Conservation (phyloP, 2,888 invertebrate species). For the Parnassius smintheus region DNA sequence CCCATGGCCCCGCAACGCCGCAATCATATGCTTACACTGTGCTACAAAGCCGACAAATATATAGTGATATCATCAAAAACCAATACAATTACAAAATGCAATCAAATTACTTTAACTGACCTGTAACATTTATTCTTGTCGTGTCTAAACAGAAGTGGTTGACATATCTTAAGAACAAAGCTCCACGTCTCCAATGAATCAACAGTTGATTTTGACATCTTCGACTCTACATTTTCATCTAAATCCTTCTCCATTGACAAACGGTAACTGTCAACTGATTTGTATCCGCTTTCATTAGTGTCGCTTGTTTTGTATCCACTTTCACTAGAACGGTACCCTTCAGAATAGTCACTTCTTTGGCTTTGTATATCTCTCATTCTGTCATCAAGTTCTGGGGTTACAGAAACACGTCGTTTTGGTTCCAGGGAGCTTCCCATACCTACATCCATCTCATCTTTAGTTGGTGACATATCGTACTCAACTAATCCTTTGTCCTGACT, state of each 20-base stretch:
- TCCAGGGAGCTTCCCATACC: slow-evolving; percentile 16
- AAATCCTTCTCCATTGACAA: slow-evolving; percentile 55
- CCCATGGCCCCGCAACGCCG: no score
- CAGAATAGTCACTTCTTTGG: slow-evolving; percentile 51
- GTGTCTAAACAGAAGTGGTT: slow-evolving; percentile 70
- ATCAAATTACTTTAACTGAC: slow-evolving; percentile 43
- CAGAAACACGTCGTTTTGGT: slow-evolving; percentile 43
- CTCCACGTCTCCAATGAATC: slow-evolving; percentile 72
- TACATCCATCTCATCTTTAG: slow-evolving; percentile 38
- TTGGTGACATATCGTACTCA: slow-evolving; percentile 69
- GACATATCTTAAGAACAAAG: slow-evolving; percentile 72
- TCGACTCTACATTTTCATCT: slow-evolving; percentile 39
- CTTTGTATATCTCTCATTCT: slow-evolving; percentile 45
- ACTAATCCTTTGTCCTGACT: slow-evolving; percentile 67
- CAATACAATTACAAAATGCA: background rate
- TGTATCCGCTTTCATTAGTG: slow-evolving; percentile 49
- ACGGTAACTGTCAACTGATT: slow-evolving; percentile 43
- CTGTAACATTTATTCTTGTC: slow-evolving; percentile 71
- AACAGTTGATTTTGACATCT: slow-evolving; percentile 55
- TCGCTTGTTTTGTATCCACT: slow-evolving; percentile 51
- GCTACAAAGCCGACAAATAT: no score
- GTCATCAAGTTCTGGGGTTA: slow-evolving; percentile 66
- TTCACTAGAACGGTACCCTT: slow-evolving; percentile 52
- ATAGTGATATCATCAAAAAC: no score
- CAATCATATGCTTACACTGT: no score